Evolutionary conservation across 2,888 invertebrate species (phyloP).

Genomic region (Penaeus monodon): DNA sequence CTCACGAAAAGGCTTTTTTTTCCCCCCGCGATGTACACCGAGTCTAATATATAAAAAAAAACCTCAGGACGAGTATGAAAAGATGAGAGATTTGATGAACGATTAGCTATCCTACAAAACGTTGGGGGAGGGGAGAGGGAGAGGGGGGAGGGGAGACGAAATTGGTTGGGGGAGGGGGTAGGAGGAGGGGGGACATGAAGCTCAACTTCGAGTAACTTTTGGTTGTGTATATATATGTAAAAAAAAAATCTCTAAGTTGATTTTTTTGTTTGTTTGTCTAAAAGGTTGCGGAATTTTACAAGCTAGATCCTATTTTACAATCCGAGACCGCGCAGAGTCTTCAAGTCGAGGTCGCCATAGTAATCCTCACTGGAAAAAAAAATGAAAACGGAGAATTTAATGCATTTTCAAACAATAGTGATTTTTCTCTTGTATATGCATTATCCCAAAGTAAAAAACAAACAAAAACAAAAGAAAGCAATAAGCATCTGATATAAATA

Average conservation of each 20-base stretch:
- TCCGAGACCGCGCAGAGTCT: constrained; percentile 62
- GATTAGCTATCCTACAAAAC: not conserved
- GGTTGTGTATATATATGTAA: not conserved
- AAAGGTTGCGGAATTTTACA: not conserved
- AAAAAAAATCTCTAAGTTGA: constrained; percentile 70
- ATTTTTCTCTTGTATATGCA: too few species aligned
- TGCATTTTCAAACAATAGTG: too few species aligned
- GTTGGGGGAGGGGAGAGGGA: not conserved
- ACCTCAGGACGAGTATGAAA: not conserved
- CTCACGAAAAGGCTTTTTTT: too few species aligned
- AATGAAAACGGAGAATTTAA: not conserved
- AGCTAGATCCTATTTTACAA: constrained; percentile 17
- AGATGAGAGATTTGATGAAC: not conserved
- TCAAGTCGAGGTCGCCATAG: constrained; percentile 66
- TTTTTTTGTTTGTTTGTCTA: not conserved
- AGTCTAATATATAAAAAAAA: too few species aligned
- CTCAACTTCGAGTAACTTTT: not conserved
- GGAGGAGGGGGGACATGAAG: not conserved
- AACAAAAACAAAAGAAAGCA: too few species aligned
- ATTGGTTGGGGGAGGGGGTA: too few species aligned
- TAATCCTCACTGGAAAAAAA: constrained; percentile 66
- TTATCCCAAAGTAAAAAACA: too few species aligned
- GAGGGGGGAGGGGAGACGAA: not conserved
- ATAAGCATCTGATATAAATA: too few species aligned
- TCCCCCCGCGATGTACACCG: too few species aligned